Evolutionary conservation across 2,888 invertebrate genomes (phyloP), one percentile per base, ranked within the genome.

Genomic region (Copidosoma aretas): DNA sequence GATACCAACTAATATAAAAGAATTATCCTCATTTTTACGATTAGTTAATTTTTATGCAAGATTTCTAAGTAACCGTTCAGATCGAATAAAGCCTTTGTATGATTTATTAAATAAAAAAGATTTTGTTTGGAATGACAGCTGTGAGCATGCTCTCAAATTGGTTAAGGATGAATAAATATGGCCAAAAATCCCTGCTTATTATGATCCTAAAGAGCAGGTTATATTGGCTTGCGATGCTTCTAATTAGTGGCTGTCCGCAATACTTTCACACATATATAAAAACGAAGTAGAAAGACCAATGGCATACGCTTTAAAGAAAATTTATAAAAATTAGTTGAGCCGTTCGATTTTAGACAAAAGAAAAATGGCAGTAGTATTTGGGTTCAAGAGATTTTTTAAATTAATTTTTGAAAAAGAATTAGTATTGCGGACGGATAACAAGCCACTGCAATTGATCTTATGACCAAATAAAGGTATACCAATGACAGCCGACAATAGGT

Each of bases 371-470:
- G 24, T 51, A 1, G 51, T 52, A n/a, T 61, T 61, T 52, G 61
- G 61, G 15, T 51, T 61, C n/a, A 61, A 52, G 25, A n/a, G 52
- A 3, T 51, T 51, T 39, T 52, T 51, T n/a, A 21, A 61, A 17
- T 76, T 68, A 46, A 25, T 76, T 15, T 72, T 56, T 54, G 74
- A 71, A 1, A 58, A 54, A 21, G 25, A 54, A 32, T 71, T 78
- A 25, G 76, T 71, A 0, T 67, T 83, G 12, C 17, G 75, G 10
- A 82, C 80, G 1, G 81, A 82, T 71, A 77, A 81, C 67, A 73
- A 80, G 59, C 80, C 84, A 3, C 68, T 84, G 19, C 70, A 67
- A 25, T 72, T 71, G 19, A 76, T 84, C 10, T 75, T 82, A 15
- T 64, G 68, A 10, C 64, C 60, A 17, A 41, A 57, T 74, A 60